Evolutionary conservation across 1,140 invertebrate genomes (phyloP), one percentile per base, ranked within the genome.

Genomic region (Danaus plexippus): DNA sequence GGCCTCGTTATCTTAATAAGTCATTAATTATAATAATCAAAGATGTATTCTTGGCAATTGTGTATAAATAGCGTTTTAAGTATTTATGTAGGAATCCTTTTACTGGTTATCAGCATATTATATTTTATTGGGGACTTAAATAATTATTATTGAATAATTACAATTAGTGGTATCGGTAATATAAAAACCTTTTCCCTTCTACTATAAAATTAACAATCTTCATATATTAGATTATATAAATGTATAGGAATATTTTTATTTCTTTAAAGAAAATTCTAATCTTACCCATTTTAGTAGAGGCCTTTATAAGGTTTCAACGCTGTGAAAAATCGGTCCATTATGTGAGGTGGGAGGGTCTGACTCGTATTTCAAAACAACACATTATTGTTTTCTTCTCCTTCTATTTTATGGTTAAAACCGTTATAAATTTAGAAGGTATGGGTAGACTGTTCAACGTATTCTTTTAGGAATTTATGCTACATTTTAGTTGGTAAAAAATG

Each of bases 351-450:
- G 71, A 65, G 67, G 64, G 61, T 42, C 66, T 60, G 63, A 58
- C 63, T 72, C 75, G 67, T 85, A 82, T 82, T 82, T 83, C 82
- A 83, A 79, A 85, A 79, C 76, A 83, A 77, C 82, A 75, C 77
- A 75, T 85, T 85, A 83, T 77, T 85, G 77, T 80, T 81, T 81
- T 75, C 71, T 79, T 72, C 67, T 75, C 61, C 66, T 78, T 81
- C 75, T 74, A 69, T 74, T 77, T 71, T 65, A 67, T 47, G 68
- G 66, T 71, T 75, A 71, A 78, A 76, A 57, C 60, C 64, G 67
- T 75, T 71, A 74, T 82, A 76, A 83, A 79, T 84, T 78, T 66
- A 54, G 57, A 41, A 60, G 59, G 64, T 68, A 73, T 57, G 63
- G 65, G 67, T 71, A 69, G 63, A 66, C 9, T 5, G 49, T 9